phyloP scores from a whole-genome alignment of 2,888 invertebrate genomes.

The Ophioninae sp. region DNA sequence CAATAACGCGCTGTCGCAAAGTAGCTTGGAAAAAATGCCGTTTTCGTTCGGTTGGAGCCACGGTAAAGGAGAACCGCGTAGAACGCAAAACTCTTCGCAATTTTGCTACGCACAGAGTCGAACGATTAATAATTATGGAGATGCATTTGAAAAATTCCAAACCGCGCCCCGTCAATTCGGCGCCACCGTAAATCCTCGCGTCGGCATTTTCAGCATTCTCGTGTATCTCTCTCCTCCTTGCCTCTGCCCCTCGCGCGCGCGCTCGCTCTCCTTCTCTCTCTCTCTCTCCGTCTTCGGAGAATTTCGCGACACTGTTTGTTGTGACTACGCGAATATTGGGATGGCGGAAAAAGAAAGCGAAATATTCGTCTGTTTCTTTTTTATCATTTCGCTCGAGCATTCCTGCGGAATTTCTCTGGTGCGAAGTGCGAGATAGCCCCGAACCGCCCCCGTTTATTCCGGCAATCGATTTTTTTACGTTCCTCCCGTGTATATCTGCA shows the following conservation, averaged over 20 bases:
- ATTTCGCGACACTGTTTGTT: constrained; percentile 47
- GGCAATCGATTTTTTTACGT: not conserved
- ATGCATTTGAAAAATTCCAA: constrained; percentile 38
- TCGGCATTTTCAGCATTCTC: constrained; percentile 35
- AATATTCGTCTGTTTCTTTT: constrained; percentile 14
- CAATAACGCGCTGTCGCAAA: not conserved
- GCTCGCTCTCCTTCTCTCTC: not conserved
- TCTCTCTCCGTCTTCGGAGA: constrained; percentile 1
- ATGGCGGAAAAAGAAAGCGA: constrained; percentile 22
- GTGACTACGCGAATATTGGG: constrained; percentile 51
- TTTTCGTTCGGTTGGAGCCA: not conserved
- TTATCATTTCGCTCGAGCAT: not conserved
- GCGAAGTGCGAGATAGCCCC: not conserved
- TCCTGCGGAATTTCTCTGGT: constrained; percentile 22
- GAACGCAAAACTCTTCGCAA: constrained; percentile 13
- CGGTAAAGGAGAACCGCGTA: not conserved
- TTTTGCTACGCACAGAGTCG: not conserved
- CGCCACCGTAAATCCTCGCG: constrained; percentile 28
- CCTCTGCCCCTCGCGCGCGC: not conserved
- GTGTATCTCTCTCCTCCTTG: not conserved
- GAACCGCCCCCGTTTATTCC: constrained; percentile 23
- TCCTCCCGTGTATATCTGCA: not conserved
- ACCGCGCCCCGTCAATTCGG: constrained; percentile 11
- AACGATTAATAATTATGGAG: not conserved
- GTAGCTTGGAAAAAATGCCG: not conserved